These are phyloP conservation scores for Tiliqua scincoides DNA, from an alignment of 2,113 vertebrate species.

Conservation along the genomic window DNA sequence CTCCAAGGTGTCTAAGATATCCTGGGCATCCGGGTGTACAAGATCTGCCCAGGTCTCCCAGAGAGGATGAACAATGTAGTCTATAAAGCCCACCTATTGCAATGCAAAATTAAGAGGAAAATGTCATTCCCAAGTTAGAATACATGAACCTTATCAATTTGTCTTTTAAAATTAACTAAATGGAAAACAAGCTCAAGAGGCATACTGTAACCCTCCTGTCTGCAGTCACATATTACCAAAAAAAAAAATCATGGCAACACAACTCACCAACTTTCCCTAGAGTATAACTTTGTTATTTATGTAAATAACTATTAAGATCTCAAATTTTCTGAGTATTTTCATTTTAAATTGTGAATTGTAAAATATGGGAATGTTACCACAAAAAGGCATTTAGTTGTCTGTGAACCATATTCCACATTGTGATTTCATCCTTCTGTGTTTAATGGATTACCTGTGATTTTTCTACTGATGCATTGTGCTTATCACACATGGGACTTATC, in stretches of 20 bases:
- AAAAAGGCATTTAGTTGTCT: neutral
- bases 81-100: slow-evolving; percentile 95
- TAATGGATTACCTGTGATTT: slow-evolving; percentile 90
- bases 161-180: neutral
- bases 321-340: neutral
- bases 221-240: neutral
- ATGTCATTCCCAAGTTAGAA: slow-evolving; percentile 1
- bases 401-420: neutral
- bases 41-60: slow-evolving; percentile 99
- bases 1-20: slow-evolving; percentile 96
- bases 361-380: neutral
- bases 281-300: no score
- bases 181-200: neutral
- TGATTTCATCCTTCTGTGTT: neutral
- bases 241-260: no score
- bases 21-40: slow-evolving; percentile 96
- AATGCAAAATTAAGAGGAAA: slow-evolving; percentile 5
- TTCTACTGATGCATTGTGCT: slow-evolving; percentile 98
- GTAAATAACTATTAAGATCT: no score
- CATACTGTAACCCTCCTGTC: neutral
- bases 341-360: neutral
- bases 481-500: slow-evolving; percentile 99
- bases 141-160: neutral
- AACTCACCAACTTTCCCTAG: neutral
- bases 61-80: slow-evolving; percentile 98